Conservation (phyloP, 1,140 invertebrate genomes). For the Formica exsecta region DNA sequence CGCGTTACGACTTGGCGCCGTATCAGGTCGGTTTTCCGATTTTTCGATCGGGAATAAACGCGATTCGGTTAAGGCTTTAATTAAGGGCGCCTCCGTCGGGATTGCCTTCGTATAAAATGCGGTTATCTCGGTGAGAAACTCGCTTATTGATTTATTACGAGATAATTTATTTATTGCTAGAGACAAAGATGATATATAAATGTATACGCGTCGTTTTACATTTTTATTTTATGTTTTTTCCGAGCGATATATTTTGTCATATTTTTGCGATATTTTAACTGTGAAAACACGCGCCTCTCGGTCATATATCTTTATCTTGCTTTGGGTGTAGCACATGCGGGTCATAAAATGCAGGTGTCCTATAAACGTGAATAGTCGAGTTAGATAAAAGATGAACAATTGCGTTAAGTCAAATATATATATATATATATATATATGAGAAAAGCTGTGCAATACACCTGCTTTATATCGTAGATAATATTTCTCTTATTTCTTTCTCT, state of each 20-base stretch:
- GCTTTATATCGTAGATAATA: neutral
- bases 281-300: neutral
- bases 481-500: neutral
- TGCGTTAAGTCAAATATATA: slow-evolving; percentile 18
- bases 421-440: neutral
- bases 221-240: neutral
- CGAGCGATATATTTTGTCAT: neutral
- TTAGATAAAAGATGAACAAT: slow-evolving; percentile 28
- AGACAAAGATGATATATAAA: neutral
- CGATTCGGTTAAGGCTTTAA: slow-evolving; percentile 25
- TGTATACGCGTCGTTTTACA: neutral
- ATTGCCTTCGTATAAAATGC: slow-evolving; percentile 17
- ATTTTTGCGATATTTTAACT: slow-evolving; percentile 41
- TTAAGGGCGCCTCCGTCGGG: slow-evolving; percentile 2
- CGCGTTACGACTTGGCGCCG: slow-evolving; percentile 41
- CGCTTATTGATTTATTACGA: neutral
- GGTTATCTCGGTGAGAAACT: neutral
- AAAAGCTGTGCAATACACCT: slow-evolving; percentile 16
- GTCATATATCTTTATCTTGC: slow-evolving; percentile 39
- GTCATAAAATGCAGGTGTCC: slow-evolving; percentile 19
- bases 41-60: slow-evolving; percentile 35
- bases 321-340: neutral
- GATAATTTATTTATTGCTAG: too few relatives aligned
- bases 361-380: slow-evolving; percentile 20
- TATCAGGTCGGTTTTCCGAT: slow-evolving; percentile 25